Base-by-base conservation (phyloP, 1,140 invertebrate species). In the Drosophila takahashii region DNA sequence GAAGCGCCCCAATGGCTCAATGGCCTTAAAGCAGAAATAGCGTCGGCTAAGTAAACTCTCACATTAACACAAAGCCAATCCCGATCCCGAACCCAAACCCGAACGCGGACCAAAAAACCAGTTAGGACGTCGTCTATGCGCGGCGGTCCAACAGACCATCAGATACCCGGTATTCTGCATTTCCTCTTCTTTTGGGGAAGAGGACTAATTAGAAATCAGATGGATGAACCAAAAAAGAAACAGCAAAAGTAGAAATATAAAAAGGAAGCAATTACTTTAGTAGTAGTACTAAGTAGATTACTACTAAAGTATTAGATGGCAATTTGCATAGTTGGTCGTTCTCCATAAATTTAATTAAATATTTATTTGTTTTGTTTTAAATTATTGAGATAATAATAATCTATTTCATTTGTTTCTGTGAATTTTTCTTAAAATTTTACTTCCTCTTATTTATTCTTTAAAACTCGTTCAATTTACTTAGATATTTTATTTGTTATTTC, bases 11-110 rank as follows among this genome's bases (percentile, higher is more conserved):
- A 22, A 22, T 22, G 34, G 79, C 77, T 80, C 81, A 85, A 86
- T 85, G 84, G 79, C 81, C 78, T 86, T 81, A 87, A 74, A 79
- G 81, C 83, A 18, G 65, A 56, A 75, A 78, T 75, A 78, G 58
- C 65, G 73, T 48, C 52, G 72, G 78, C 83, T 87, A 85, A 85
- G 81, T 86, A 86, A 85, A 85, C 81, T 71, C 77, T 73, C 58
- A 81, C 81, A 87, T 85, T 85, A 85, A 81, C 78, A 85, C 66
- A 70, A 69, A 69, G 62, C 66, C 66, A 70, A 54, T 39, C 50
- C 66, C 27, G 27, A 52, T 69, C 34, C 66, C 62, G 11, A 11
- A 58, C 36, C 74, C 66, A 70, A 54, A 29, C 50, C 66, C 27
- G 27, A 52, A 70, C 34, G 62, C 62, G 11, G 9, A 58, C 36